Conservation (phyloP, 2,797 vertebrate genomes). For the Avahi laniger region DNA sequence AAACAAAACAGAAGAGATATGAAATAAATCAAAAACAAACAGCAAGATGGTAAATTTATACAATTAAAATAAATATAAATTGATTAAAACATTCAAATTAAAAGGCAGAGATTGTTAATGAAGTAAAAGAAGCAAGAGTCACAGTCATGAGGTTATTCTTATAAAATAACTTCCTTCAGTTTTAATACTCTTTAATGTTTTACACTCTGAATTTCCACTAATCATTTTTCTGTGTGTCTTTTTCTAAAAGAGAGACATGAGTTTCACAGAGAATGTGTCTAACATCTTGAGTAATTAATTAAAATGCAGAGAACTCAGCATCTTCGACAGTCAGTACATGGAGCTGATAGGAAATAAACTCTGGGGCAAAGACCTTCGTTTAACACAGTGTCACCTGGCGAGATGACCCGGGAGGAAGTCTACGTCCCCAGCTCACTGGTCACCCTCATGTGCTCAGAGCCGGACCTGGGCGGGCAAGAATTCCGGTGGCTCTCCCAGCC, state of each 20-base stretch:
- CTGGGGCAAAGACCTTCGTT: not conserved
- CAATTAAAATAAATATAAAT: not conserved
- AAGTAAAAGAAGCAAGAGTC: not conserved
- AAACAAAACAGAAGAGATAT: not conserved
- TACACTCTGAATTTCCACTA: not conserved
- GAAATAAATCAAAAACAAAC: not conserved
- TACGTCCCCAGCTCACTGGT: rapidly evolving
- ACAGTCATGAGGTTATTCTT: not conserved
- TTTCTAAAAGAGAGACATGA: not conserved
- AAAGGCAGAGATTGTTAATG: not conserved
- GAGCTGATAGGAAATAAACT: too few relatives aligned
- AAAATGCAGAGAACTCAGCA: too few relatives aligned
- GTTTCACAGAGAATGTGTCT: too few relatives aligned
- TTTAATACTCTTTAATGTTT: not conserved
- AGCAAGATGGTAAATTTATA: too few relatives aligned
- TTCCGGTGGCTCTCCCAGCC: rapidly evolving
- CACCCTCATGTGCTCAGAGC: rapidly evolving
- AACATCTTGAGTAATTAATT: not conserved
- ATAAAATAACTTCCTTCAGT: not conserved
- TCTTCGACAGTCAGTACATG: too few relatives aligned
- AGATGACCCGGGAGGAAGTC: rapidly evolving
- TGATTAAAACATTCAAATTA: not conserved
- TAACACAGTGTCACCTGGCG: too few relatives aligned
- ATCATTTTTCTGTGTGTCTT: not conserved
- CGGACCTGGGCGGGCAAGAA: not conserved